Conservation (phyloP, 2,888 invertebrate species). For the Hemaris fuciformis region DNA sequence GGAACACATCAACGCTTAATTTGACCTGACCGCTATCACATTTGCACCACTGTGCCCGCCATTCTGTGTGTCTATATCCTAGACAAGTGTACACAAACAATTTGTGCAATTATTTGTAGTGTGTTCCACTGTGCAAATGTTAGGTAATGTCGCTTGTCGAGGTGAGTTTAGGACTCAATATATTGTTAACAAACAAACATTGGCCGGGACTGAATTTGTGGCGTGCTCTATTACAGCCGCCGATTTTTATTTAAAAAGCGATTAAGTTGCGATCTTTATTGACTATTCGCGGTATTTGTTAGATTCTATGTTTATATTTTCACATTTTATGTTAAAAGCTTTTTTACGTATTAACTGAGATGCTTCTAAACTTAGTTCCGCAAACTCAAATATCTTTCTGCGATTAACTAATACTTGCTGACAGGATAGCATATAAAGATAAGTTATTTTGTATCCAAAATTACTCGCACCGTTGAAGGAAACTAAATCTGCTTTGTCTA, state of each 20-base stretch:
- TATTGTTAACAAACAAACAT: slow-evolving; percentile 18
- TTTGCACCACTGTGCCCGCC: slow-evolving; percentile 17
- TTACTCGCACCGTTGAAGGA: too few relatives aligned
- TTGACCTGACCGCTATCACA: slow-evolving; percentile 17
- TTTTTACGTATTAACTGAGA: too few relatives aligned
- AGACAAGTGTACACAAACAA: slow-evolving; percentile 50
- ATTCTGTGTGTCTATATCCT: slow-evolving; percentile 17
- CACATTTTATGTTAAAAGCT: too few relatives aligned
- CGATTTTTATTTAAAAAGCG: slow-evolving; percentile 3
- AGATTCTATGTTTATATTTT: too few relatives aligned
- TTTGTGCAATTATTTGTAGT: slow-evolving; percentile 57
- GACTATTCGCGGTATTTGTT: background rate
- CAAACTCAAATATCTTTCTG: too few relatives aligned
- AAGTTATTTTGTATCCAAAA: too few relatives aligned
- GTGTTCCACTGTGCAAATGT: slow-evolving; percentile 42
- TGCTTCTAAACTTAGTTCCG: too few relatives aligned
- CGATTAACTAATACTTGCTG: too few relatives aligned
- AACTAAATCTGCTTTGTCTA: too few relatives aligned
- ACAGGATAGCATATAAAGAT: too few relatives aligned
- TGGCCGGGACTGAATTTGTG: slow-evolving; percentile 17
- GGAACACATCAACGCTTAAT: slow-evolving; percentile 10
- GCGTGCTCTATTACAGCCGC: slow-evolving; percentile 18
- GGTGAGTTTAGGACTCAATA: slow-evolving; percentile 24
- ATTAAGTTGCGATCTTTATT: background rate
- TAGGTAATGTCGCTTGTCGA: slow-evolving; percentile 38